These are phyloP conservation scores for Paratrypauchen microcephalus DNA, from an alignment of 2,797 vertebrate genomes.

Conservation along the genomic window DNA sequence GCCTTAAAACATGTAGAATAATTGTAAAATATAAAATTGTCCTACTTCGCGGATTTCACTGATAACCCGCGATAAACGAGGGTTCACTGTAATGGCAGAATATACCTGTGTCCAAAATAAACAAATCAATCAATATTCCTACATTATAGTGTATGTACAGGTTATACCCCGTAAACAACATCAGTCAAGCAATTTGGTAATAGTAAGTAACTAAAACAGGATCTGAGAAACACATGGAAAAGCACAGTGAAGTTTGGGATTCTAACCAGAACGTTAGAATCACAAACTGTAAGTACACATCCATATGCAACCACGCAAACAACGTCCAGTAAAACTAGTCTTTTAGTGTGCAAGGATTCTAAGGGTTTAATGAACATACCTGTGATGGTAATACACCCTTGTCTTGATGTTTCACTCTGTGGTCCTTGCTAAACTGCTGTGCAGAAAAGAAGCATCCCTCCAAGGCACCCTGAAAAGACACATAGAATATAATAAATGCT, in stretches of 20 bases:
- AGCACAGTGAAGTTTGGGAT: background rate
- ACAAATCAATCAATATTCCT: too few relatives aligned
- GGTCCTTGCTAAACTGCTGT: conserved; percentile 77
- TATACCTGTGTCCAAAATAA: too few relatives aligned
- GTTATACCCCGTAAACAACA: background rate
- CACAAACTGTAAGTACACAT: too few relatives aligned
- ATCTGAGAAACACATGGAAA: background rate
- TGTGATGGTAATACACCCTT: conserved; percentile 79
- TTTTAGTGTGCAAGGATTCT: background rate
- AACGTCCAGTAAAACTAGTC: too few relatives aligned
- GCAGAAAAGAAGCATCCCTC: conserved; percentile 80
- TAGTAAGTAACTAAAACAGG: background rate
- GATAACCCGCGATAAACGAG: too few relatives aligned
- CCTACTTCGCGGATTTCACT: too few relatives aligned
- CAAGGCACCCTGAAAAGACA: conserved; percentile 75
- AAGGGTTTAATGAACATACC: conserved; percentile 54
- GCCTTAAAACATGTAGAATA: too few relatives aligned
- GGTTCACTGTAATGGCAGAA: too few relatives aligned
- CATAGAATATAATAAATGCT: conserved; percentile 65
- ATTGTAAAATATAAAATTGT: too few relatives aligned
- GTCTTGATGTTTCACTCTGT: conserved; percentile 78
- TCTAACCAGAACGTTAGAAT: background rate
- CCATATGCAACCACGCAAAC: too few relatives aligned
- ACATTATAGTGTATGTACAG: background rate
- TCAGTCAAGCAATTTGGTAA: background rate